These are phyloP conservation scores for Lamproptera curius DNA, from an alignment of 2,888 invertebrate species.

Conservation along the genomic window DNA sequence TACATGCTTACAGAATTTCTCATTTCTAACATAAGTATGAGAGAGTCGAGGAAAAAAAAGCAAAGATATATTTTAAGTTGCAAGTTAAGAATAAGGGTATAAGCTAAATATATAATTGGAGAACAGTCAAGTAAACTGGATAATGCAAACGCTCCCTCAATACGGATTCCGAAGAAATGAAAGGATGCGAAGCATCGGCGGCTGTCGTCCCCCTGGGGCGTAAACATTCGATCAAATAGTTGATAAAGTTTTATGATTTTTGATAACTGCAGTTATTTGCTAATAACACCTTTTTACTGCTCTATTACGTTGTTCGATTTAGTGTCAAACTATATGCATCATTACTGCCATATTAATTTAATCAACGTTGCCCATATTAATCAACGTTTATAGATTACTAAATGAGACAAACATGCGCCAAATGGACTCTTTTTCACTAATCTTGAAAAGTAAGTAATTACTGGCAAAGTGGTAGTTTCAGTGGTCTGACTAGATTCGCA, in stretches of 20 bases:
- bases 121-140: conserved; percentile 35
- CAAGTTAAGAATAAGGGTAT: no score
- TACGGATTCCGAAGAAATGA: conserved; percentile 69
- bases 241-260: conserved; percentile 2
- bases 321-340: neutral
- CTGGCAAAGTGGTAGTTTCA: neutral
- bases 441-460: neutral
- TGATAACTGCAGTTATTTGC: neutral
- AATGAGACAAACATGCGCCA: neutral
- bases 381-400: neutral
- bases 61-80: no score
- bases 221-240: conserved; percentile 38
- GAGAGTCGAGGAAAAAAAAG: no score
- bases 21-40: no score
- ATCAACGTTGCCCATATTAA: neutral
- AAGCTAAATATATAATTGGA: no score
- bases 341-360: neutral
- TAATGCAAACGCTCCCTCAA: conserved; percentile 39
- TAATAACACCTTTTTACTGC: no score
- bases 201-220: conserved; percentile 48
- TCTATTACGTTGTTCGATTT: neutral
- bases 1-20: no score
- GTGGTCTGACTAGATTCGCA: no score
- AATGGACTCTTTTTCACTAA: neutral
- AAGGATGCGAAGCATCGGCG: conserved; percentile 57